These are phyloP conservation scores for Mylabris phalerata DNA, from an alignment of 1,140 invertebrate species.

Conservation along the genomic window DNA sequence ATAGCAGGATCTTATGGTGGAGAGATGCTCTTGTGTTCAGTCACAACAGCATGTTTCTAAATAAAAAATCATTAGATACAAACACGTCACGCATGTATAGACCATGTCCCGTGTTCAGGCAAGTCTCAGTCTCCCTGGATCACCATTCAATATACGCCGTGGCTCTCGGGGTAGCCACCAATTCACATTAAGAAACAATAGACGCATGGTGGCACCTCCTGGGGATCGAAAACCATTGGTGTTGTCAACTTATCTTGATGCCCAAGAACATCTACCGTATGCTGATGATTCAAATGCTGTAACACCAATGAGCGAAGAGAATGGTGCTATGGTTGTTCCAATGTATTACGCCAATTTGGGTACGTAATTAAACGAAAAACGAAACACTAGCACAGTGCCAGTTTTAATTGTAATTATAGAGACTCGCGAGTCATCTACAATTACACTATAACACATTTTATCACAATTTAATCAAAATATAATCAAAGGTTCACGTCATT, in stretches of 20 bases:
- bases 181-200: constrained; percentile 79
- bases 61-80: constrained; percentile 10
- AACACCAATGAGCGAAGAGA: constrained; percentile 96
- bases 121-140: constrained; percentile 92
- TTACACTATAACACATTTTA: too few species aligned
- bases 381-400: not conserved
- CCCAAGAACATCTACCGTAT: constrained; percentile 92
- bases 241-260: constrained; percentile 89
- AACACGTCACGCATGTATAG: constrained; percentile 36
- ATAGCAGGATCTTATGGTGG: too few species aligned
- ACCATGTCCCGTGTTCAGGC: constrained; percentile 59
- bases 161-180: constrained; percentile 87
- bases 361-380: constrained; percentile 27
- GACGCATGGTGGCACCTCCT: constrained; percentile 54
- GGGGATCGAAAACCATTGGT: constrained; percentile 90
- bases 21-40: not conserved
- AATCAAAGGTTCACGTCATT: constrained; percentile 69
- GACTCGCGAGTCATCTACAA: too few species aligned
- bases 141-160: constrained; percentile 86
- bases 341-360: constrained; percentile 77
- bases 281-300: constrained; percentile 96
- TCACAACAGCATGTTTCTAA: not conserved
- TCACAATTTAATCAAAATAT: constrained; percentile 5
- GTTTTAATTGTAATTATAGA: not conserved
- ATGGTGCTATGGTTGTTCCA: constrained; percentile 87